A percentile compares a stretch with the other conserved stretches of the same genome.
Evolutionary conservation across 2,113 vertebrate species (phyloP).

Genomic region (Notothenia rossii): DNA sequence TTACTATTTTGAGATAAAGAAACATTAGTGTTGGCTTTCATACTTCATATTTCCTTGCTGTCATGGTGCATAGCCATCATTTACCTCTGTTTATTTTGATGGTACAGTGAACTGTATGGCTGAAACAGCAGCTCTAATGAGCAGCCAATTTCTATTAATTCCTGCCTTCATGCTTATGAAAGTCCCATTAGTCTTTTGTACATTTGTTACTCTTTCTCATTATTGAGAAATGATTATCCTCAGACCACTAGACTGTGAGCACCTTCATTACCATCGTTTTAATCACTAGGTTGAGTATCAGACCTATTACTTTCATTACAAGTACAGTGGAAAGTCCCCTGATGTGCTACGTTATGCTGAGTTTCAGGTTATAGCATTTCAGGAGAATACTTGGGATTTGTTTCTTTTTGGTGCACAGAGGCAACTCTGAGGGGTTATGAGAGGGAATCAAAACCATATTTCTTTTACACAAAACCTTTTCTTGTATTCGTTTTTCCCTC

Average conservation of each 20-base stretch:
- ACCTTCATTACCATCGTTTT: constrained; percentile 26
- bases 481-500: neutral
- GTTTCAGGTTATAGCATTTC: neutral
- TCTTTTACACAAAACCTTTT: neutral
- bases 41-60: neutral
- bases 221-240: constrained; percentile 47
- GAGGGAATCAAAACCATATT: neutral
- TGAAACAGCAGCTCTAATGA: constrained; percentile 49
- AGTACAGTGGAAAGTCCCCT: neutral
- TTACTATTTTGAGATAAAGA: neutral
- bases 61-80: neutral
- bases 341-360: neutral
- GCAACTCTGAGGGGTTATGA: too few species aligned
- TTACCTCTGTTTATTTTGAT: constrained; percentile 21
- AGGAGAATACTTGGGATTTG: too few species aligned
- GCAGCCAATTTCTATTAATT: constrained; percentile 40
- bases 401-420: too few species aligned
- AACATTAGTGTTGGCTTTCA: neutral
- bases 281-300: constrained; percentile 33
- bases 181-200: constrained; percentile 50
- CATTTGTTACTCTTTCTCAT: constrained; percentile 60
- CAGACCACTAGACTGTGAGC: constrained; percentile 31
- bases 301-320: neutral
- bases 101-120: constrained; percentile 10
- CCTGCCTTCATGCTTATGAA: constrained; percentile 25